Conservation (phyloP, 2,888 invertebrate genomes). For the Drosophila kambysellisi region DNA sequence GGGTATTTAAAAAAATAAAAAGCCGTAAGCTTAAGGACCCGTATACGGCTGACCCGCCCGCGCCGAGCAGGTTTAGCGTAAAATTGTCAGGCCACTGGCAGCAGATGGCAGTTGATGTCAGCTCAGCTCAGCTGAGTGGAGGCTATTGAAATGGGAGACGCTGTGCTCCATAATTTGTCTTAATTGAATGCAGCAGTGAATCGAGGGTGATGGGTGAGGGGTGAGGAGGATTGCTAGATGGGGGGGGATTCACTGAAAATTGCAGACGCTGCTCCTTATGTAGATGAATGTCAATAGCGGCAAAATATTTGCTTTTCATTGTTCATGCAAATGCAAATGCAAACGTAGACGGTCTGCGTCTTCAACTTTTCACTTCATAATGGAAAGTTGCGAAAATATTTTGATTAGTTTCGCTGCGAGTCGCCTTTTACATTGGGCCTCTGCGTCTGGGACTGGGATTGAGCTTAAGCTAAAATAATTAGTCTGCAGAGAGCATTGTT, state of each 20-base stretch:
- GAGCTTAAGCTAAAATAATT: constrained; percentile 71
- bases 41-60: constrained; percentile 5
- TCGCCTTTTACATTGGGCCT: constrained; percentile 20
- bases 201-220: neutral
- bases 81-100: constrained; percentile 43
- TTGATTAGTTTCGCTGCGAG: constrained; percentile 71
- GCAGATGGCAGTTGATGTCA: constrained; percentile 31
- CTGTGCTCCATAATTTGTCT: constrained; percentile 75
- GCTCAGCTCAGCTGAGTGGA: constrained; percentile 26
- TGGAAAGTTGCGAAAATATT: constrained; percentile 82
- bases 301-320: constrained; percentile 81
- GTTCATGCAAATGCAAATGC: constrained; percentile 80
- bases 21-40: constrained; percentile 47
- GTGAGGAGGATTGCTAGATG: neutral
- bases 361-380: constrained; percentile 82
- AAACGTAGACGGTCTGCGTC: constrained; percentile 68
- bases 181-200: constrained; percentile 63
- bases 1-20: constrained; percentile 16
- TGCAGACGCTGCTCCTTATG: constrained; percentile 47
- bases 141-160: constrained; percentile 70
- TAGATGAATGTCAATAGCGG: constrained; percentile 79
- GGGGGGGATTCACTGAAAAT: neutral
- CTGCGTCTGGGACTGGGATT: constrained; percentile 22
- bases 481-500: constrained; percentile 79
- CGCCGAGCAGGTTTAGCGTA: neutral